Conservation (phyloP, 2,113 vertebrate genomes). For the Peromyscus maniculatus region DNA sequence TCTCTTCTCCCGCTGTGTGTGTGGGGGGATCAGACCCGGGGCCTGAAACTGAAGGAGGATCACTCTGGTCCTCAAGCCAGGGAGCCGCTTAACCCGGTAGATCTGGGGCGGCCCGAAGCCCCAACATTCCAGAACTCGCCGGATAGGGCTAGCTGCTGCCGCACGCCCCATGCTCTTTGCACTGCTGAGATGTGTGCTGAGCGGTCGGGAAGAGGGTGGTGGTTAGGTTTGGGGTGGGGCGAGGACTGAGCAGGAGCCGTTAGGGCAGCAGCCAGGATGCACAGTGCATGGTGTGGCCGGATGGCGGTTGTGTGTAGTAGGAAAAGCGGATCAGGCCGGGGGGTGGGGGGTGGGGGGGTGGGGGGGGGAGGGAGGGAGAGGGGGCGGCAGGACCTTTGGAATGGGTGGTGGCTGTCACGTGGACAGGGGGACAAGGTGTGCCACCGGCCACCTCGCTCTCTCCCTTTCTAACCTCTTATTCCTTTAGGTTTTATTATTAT, state of each 20-base stretch:
- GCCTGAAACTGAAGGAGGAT: not conserved
- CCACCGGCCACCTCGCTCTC: not conserved
- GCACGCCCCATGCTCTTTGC: not conserved
- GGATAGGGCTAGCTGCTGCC: not conserved
- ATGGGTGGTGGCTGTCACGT: not conserved
- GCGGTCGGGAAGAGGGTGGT: not conserved
- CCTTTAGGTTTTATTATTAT: not conserved
- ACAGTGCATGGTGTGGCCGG: accelerated
- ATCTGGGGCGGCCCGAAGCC: not conserved
- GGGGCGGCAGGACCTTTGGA: not conserved
- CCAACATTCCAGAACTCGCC: not conserved
- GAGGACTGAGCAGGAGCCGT: not conserved
- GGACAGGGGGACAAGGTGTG: not conserved
- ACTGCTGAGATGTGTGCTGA: not conserved
- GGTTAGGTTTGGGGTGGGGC: not conserved
- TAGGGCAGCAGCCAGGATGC: accelerated
- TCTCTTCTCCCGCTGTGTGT: not conserved
- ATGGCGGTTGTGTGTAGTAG: too few species aligned
- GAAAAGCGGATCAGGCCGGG: not conserved
- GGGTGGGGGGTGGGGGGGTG: too few species aligned
- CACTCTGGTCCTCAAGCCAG: not conserved
- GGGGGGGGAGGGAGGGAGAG: accelerated
- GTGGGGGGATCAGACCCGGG: not conserved
- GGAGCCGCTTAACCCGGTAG: not conserved
- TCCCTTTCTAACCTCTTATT: not conserved